These are phyloP conservation scores for Panulirus ornatus DNA, from an alignment of 1,140 invertebrate species.

Conservation along the genomic window DNA sequence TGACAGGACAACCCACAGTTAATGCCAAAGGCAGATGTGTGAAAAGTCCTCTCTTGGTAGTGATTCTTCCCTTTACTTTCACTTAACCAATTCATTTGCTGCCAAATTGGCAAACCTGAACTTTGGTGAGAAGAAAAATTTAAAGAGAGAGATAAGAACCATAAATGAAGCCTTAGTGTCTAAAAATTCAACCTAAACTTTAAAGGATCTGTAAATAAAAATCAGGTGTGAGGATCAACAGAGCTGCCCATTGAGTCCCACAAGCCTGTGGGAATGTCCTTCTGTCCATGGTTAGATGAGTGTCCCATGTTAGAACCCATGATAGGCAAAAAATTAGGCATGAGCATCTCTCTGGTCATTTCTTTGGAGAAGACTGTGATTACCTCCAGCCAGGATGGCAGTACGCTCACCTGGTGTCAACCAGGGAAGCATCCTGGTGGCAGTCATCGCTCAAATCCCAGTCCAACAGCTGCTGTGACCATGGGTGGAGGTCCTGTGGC, in stretches of 20 bases:
- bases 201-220: slow-evolving; percentile 72
- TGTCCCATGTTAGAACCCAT: slow-evolving; percentile 97
- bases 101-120: slow-evolving; percentile 79
- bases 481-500: too few species aligned
- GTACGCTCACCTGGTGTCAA: slow-evolving; percentile 97
- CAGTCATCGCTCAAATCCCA: too few species aligned
- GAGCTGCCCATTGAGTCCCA: slow-evolving; percentile 49
- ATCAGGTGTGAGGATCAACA: slow-evolving; percentile 70
- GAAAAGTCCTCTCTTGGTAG: slow-evolving; percentile 66
- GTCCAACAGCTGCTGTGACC: too few species aligned
- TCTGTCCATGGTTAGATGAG: slow-evolving; percentile 96
- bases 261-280: slow-evolving; percentile 66
- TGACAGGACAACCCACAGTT: slow-evolving; percentile 75
- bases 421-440: too few species aligned
- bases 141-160: slow-evolving; percentile 82
- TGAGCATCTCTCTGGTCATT: slow-evolving; percentile 95
- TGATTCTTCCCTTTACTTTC: slow-evolving; percentile 74
- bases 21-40: slow-evolving; percentile 71
- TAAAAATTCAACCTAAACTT: slow-evolving; percentile 74
- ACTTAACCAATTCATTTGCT: slow-evolving; percentile 77
- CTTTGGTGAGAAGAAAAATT: slow-evolving; percentile 76
- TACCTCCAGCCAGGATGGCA: slow-evolving; percentile 98
- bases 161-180: slow-evolving; percentile 83
- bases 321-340: slow-evolving; percentile 97
- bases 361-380: slow-evolving; percentile 98